Conservation (phyloP, 2,113 vertebrate species). For the Hepsetus odoe region DNA sequence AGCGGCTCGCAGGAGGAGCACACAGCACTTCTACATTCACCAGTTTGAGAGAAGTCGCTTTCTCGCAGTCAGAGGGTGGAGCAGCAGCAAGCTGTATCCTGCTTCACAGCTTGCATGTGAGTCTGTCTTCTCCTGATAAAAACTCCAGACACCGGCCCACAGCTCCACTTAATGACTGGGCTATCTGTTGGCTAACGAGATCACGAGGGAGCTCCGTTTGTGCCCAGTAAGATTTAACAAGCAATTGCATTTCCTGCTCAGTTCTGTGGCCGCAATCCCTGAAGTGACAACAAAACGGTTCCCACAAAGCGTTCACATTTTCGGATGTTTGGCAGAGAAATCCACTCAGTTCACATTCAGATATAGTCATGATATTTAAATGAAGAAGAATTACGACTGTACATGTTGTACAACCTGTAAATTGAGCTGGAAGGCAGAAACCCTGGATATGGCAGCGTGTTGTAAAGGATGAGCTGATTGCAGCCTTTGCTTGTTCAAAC, state of each 20-base stretch:
- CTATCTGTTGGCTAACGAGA: constrained; percentile 17
- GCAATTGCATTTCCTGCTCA: constrained; percentile 13
- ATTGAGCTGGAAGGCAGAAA: too few species aligned
- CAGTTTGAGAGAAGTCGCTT: neutral
- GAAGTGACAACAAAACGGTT: neutral
- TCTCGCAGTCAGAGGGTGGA: neutral
- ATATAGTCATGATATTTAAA: too few species aligned
- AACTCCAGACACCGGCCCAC: neutral
- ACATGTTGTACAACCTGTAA: too few species aligned
- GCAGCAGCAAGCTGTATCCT: constrained; percentile 20
- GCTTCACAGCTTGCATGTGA: neutral
- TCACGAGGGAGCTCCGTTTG: neutral
- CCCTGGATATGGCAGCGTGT: too few species aligned
- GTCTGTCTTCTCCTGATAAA: constrained; percentile 40
- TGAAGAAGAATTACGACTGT: too few species aligned
- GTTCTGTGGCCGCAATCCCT: neutral
- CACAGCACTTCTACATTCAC: neutral
- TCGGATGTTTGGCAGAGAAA: neutral
- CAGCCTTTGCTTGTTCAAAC: too few species aligned
- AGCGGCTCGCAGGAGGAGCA: neutral
- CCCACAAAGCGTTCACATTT: neutral
- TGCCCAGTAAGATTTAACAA: constrained; percentile 6
- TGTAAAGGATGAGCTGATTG: too few species aligned
- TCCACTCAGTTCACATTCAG: too few species aligned
- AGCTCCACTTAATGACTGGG: neutral